A percentile compares a stretch with the other conserved stretches of the same genome.
Conservation (phyloP, 2,113 vertebrate genomes). For the Charadrius vociferus region DNA sequence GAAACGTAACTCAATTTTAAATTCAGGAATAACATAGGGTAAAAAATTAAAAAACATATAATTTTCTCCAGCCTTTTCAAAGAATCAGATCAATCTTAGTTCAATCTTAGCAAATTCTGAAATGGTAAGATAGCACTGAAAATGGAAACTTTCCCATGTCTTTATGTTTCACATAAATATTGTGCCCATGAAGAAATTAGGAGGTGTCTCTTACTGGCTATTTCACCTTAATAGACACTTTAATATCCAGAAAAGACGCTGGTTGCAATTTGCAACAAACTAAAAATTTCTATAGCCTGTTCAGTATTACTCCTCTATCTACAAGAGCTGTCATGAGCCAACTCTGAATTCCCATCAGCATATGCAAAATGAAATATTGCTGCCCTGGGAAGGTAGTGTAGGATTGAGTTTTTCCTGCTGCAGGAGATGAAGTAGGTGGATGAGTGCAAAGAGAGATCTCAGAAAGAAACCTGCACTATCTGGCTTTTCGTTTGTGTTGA, state of each 20-base stretch:
- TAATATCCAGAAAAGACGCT: not conserved
- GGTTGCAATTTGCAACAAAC: not conserved
- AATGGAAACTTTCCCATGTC: not conserved
- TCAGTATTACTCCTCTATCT: not conserved
- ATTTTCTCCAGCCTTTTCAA: not conserved
- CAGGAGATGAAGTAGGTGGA: not conserved
- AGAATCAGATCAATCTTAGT: not conserved
- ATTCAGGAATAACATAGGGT: not conserved
- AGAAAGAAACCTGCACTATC: not conserved
- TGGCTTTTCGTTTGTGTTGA: not conserved
- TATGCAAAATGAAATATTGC: not conserved
- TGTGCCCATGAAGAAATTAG: not conserved
- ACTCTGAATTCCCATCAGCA: not conserved
- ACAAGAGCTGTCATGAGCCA: not conserved
- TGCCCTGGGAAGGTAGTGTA: not conserved
- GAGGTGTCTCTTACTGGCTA: not conserved
- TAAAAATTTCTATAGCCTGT: not conserved
- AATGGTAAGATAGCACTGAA: not conserved
- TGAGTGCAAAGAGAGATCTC: not conserved
- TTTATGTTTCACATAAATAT: not conserved
- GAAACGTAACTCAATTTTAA: not conserved
- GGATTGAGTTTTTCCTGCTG: not conserved
- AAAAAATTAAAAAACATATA: not conserved
- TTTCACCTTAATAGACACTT: not conserved
- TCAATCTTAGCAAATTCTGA: not conserved